These are phyloP conservation scores for Isurus oxyrinchus DNA, from an alignment of 2,113 vertebrate genomes.

Conservation along the genomic window DNA sequence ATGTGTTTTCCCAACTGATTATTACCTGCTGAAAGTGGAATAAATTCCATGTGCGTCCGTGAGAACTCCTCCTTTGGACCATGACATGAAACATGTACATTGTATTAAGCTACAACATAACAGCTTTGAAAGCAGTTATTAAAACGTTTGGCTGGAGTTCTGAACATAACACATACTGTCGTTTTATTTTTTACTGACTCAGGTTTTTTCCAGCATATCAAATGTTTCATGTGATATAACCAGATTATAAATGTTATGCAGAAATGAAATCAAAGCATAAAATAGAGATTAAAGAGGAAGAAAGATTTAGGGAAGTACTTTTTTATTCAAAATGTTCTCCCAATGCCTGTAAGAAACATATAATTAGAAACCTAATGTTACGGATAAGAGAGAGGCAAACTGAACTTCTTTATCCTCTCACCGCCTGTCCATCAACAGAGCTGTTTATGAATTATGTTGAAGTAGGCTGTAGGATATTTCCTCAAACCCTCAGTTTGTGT, in stretches of 20 bases:
- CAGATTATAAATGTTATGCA: neutral
- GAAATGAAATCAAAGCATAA: neutral
- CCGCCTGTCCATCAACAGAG: no score
- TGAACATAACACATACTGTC: neutral
- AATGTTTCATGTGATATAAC: neutral
- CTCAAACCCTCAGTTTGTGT: no score
- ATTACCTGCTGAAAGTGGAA: neutral
- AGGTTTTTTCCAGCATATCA: neutral
- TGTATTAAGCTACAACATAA: neutral
- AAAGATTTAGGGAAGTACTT: no score
- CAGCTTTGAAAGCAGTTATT: neutral
- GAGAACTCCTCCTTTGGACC: neutral
- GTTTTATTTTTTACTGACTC: neutral
- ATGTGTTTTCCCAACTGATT: neutral
- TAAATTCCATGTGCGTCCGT: neutral
- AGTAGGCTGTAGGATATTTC: no score
- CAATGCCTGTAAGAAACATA: neutral
- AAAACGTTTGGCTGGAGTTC: neutral
- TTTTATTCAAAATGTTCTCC: neutral
- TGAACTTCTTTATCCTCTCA: no score
- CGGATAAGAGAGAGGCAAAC: no score
- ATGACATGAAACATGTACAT: neutral
- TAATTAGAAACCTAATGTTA: neutral
- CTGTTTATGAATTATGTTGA: no score
- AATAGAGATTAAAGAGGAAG: no score